Conservation (phyloP, 2,113 vertebrate species). For the Opisthocomus hoazin region DNA sequence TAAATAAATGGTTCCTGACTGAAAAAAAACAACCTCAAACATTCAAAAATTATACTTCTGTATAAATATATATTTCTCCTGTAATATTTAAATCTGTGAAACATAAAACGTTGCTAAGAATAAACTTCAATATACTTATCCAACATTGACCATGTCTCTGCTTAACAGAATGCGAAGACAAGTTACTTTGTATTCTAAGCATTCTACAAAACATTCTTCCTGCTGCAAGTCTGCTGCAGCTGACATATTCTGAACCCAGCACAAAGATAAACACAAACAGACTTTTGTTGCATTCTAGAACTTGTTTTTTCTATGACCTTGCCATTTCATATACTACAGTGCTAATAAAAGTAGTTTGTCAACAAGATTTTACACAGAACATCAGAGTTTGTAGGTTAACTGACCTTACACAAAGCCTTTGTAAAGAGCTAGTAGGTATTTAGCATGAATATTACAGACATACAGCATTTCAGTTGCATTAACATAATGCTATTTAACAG, state of each 20-base stretch:
- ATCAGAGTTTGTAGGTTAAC: neutral
- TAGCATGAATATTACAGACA: neutral
- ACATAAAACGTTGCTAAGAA: constrained; percentile 26
- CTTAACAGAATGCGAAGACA: constrained; percentile 20
- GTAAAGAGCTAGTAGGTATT: neutral
- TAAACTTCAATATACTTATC: constrained; percentile 13
- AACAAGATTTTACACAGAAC: neutral
- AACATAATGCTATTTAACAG: neutral
- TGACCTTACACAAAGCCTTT: constrained; percentile 11
- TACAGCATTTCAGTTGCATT: neutral
- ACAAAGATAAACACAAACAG: neutral
- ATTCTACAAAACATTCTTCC: neutral
- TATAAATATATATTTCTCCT: constrained; percentile 59
- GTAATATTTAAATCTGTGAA: constrained; percentile 28
- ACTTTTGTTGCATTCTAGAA: neutral
- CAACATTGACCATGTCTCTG: neutral
- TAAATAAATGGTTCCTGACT: constrained; percentile 16
- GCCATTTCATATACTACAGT: neutral
- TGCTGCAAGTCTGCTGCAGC: neutral
- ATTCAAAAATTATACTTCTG: constrained; percentile 59
- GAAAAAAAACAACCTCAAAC: neutral
- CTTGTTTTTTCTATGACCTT: neutral
- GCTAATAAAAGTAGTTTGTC: neutral
- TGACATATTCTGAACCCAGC: neutral
- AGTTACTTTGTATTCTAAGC: neutral